These are phyloP conservation scores for Allygus modestus DNA, from an alignment of 2,888 invertebrate species.

Conservation along the genomic window DNA sequence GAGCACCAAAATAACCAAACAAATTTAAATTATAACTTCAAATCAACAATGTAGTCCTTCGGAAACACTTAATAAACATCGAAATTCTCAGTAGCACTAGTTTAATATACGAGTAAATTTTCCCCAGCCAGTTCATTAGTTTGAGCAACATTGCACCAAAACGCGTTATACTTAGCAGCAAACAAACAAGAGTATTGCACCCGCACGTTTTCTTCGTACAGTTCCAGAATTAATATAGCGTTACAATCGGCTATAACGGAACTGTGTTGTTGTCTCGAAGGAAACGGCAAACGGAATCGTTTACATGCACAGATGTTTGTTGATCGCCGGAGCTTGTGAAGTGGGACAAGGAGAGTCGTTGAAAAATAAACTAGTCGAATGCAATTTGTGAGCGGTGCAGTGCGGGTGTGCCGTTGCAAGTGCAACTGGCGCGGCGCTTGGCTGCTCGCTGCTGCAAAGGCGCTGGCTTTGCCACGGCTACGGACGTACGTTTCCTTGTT, in stretches of 20 bases:
- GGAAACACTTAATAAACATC: too few relatives aligned
- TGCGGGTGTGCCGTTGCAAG: not conserved
- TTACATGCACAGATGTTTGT: slow-evolving; percentile 14
- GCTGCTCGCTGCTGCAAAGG: too few relatives aligned
- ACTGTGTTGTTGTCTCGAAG: not conserved
- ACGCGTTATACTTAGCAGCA: not conserved
- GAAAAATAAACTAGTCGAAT: not conserved
- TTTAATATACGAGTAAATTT: too few relatives aligned
- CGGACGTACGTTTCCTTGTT: not conserved
- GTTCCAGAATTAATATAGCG: not conserved
- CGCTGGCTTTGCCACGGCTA: too few relatives aligned
- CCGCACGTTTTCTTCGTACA: not conserved
- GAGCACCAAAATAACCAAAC: too few relatives aligned
- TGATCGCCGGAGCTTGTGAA: not conserved
- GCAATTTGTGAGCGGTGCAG: slow-evolving; percentile 7
- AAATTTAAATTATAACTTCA: too few relatives aligned
- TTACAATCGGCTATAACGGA: not conserved
- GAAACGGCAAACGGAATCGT: not conserved
- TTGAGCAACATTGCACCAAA: too few relatives aligned
- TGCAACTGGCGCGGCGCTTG: too few relatives aligned
- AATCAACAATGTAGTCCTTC: too few relatives aligned
- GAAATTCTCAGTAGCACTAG: too few relatives aligned
- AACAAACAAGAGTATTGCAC: not conserved
- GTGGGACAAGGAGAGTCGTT: slow-evolving; percentile 5
- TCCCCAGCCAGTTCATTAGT: too few relatives aligned